These are phyloP conservation scores for Eueides isabella DNA, from an alignment of 1,140 invertebrate species.

Conservation along the genomic window DNA sequence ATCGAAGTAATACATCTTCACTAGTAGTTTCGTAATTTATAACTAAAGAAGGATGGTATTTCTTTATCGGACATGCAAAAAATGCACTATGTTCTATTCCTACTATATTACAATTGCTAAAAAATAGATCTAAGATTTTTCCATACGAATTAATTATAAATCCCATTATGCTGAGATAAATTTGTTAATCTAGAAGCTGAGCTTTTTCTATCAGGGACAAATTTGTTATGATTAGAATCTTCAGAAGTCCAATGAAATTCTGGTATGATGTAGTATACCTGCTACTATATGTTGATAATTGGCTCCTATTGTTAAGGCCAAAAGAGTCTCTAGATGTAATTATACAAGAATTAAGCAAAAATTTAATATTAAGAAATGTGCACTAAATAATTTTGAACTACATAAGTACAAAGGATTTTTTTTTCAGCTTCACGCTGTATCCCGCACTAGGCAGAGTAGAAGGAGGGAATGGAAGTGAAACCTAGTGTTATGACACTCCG, in stretches of 20 bases:
- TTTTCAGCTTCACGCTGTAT: no score
- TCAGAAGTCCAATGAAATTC: slow-evolving; percentile 17
- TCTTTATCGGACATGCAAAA: slow-evolving; percentile 13
- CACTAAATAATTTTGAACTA: no score
- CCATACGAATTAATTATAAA: slow-evolving; percentile 31
- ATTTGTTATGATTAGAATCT: not conserved
- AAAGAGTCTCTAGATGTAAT: no score
- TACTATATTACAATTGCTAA: slow-evolving; percentile 13
- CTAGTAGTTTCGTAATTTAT: not conserved
- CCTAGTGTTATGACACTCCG: no score
- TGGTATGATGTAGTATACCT: no score
- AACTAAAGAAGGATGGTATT: slow-evolving; percentile 16
- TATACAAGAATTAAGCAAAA: no score
- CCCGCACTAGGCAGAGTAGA: no score
- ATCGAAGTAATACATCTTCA: not conserved
- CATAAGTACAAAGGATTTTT: no score
- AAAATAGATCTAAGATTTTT: slow-evolving; percentile 20
- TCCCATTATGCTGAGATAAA: slow-evolving; percentile 37
- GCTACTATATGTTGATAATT: no score
- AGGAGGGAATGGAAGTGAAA: no score
- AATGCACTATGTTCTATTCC: slow-evolving; percentile 16
- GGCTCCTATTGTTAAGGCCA: no score
- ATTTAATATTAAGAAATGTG: no score
- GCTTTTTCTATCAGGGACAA: not conserved
- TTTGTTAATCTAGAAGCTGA: slow-evolving; percentile 18